Evolutionary conservation across 2,113 vertebrate genomes (phyloP), one percentile per base, ranked within the genome.

Genomic region (Mandrillus leucophaeus): DNA sequence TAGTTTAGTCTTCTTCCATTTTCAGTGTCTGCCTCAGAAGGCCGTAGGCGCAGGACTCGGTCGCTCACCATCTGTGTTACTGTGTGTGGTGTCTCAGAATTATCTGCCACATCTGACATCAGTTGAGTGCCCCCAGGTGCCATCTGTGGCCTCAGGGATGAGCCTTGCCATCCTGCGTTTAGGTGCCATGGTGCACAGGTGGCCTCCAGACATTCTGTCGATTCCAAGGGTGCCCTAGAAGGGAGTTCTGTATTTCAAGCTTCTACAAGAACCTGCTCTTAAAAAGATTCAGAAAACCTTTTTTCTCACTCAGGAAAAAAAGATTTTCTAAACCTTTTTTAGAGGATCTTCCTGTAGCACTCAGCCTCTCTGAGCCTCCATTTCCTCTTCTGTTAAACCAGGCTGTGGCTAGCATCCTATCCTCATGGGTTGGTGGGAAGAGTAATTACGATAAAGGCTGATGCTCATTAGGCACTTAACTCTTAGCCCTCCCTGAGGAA

Each of bases 71-170:
- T 64, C 86, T 48, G 38, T 1, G 12, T 35, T n/a, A 14, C 68
- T 16, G 17, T 43, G 18, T 79, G 0, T 17, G 17, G 35, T 7
- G 18, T 10, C 90, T 88, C 22, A 35, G 68, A 78, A 27, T 52
- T 14, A 30, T 18, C 66, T 3, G 35, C 32, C 8, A 0, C 4
- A 5, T 16, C 32, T 45, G 30, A 3, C 0, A 0, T 87, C 40
- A 0, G 16, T 43, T 3, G 32, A 76, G 79, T 20, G 3, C 2
- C 7, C 3, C 27, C 8, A 1, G 20, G n/a, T 11, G 7, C 48
- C 81, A 50, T 20, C 16, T 0, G 1, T 25, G 20, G 45, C 32
- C 73, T 35, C 87, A 7, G 32, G 38, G 30, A 27, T 50, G 6
- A 40, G 1, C 68, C 64, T 35, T 3, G 27, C 10, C 30, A 5